Evolutionary conservation across 2,797 vertebrate species (phyloP).

Genomic region (Argyrosomus regius): DNA sequence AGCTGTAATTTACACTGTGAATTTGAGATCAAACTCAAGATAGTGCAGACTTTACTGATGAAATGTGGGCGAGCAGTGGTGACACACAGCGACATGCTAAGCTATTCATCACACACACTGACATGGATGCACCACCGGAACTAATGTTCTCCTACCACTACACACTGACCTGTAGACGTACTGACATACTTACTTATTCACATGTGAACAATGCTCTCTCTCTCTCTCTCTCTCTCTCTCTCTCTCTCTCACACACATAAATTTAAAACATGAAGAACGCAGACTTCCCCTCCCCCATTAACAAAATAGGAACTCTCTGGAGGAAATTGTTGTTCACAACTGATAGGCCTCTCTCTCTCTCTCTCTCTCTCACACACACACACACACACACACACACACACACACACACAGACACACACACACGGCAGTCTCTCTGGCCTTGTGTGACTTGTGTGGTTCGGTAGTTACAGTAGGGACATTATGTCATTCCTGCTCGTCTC

Average conservation of each 20-base stretch:
- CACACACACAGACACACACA: slow-evolving; percentile 4
- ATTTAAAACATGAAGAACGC: slow-evolving; percentile 13
- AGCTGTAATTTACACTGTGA: not conserved
- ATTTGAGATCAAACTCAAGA: not conserved
- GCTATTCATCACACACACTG: not conserved
- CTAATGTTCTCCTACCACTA: slow-evolving; percentile 24
- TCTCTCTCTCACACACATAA: not conserved
- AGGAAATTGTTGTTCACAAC: slow-evolving; percentile 58
- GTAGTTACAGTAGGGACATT: slow-evolving; percentile 48
- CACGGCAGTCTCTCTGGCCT: not conserved
- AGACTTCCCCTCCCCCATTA: slow-evolving; percentile 30
- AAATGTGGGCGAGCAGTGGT: not conserved
- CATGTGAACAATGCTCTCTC: slow-evolving; percentile 50
- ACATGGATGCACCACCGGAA: slow-evolving; percentile 17
- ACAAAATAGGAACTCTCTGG: slow-evolving; percentile 48
- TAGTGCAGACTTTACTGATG: not conserved
- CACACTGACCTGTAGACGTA: slow-evolving; percentile 56
- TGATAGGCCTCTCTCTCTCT: slow-evolving; percentile 31
- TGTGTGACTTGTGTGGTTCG: slow-evolving; percentile 41
- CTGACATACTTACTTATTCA: slow-evolving; percentile 53
- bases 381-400: not conserved
- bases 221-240: not conserved
- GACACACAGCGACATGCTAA: not conserved
- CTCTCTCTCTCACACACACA: not conserved
- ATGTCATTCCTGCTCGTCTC: slow-evolving; percentile 46